Conservation (phyloP, 1,140 invertebrate genomes). For the Pseudomyrmex flavicornis region DNA sequence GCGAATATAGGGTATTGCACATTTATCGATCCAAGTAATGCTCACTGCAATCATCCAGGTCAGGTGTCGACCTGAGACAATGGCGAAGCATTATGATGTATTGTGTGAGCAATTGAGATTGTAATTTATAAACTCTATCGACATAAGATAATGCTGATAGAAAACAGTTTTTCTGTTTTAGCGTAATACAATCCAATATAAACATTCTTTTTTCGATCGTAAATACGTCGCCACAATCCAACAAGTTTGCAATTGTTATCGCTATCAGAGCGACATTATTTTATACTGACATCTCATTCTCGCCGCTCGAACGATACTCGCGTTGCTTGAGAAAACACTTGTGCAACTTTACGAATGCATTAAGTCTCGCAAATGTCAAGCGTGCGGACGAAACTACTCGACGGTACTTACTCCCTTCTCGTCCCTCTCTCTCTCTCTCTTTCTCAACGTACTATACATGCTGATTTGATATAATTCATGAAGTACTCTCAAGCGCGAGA, state of each 20-base stretch:
- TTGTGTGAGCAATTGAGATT: no score
- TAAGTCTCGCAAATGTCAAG: conserved; percentile 32
- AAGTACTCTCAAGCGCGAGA: conserved; percentile 45
- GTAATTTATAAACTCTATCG: no score
- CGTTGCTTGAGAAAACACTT: conserved; percentile 23
- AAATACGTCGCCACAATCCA: conserved; percentile 6
- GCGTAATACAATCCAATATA: no score
- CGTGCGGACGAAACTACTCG: conserved; percentile 18
- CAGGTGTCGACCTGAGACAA: not conserved
- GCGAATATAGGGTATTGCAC: not conserved
- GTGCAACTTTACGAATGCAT: conserved; percentile 44
- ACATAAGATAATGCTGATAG: no score
- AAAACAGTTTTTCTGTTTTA: no score
- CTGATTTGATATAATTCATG: conserved; percentile 57
- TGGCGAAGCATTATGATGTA: not conserved
- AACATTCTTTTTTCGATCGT: not conserved
- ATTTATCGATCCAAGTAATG: not conserved
- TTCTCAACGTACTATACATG: conserved; percentile 21
- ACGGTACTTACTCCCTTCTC: not conserved
- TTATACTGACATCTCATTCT: conserved; percentile 42
- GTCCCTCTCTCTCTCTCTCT: no score
- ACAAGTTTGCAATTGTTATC: conserved; percentile 13
- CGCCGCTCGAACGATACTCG: conserved; percentile 7
- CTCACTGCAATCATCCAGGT: not conserved
- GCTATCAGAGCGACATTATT: conserved; percentile 26